Evolutionary conservation across 2,888 invertebrate species (phyloP).

Genomic region (Caradrina kadenii): DNA sequence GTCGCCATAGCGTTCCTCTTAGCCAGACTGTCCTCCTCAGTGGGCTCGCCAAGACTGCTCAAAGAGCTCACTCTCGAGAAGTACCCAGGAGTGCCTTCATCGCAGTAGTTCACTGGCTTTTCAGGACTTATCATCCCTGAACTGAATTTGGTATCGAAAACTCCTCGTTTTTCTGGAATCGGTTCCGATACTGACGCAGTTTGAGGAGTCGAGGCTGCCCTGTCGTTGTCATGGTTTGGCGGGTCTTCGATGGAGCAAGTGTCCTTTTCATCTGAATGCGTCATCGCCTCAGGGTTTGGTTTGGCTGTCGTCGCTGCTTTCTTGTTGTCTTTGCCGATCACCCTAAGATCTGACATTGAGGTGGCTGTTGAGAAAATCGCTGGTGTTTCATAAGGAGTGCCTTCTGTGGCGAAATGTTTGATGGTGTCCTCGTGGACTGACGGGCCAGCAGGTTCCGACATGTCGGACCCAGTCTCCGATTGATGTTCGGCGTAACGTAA

Average conservation of each 20-base stretch:
- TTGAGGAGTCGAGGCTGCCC: constrained; percentile 79
- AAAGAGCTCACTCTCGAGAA: constrained; percentile 93
- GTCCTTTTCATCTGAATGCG: constrained; percentile 88
- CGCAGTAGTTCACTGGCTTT: constrained; percentile 95
- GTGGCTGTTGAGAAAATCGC: constrained; percentile 97
- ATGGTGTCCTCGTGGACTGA: constrained; percentile 95
- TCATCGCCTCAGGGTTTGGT: constrained; percentile 86
- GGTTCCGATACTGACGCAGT: constrained; percentile 69
- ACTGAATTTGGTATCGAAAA: constrained; percentile 90
- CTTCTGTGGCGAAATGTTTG: constrained; percentile 98
- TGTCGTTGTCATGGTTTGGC: constrained; percentile 85
- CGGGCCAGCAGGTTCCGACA: constrained; percentile 84
- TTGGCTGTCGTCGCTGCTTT: constrained; percentile 78
- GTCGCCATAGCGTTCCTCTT: constrained; percentile 87
- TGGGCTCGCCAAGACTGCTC: constrained; percentile 90
- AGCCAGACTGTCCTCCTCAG: constrained; percentile 84
- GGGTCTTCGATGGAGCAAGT: constrained; percentile 88
- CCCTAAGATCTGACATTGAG: constrained; percentile 95
- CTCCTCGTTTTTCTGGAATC: constrained; percentile 76
- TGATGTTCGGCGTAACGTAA: constrained; percentile 96
- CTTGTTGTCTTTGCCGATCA: constrained; percentile 86
- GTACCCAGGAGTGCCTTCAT: constrained; percentile 96
- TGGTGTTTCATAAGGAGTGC: constrained; percentile 95
- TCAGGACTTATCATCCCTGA: constrained; percentile 94
- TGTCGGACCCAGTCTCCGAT: constrained; percentile 91